Evolutionary conservation across 2,113 vertebrate species (phyloP), one percentile per base, ranked within the genome.

Genomic region (Podiceps cristatus): DNA sequence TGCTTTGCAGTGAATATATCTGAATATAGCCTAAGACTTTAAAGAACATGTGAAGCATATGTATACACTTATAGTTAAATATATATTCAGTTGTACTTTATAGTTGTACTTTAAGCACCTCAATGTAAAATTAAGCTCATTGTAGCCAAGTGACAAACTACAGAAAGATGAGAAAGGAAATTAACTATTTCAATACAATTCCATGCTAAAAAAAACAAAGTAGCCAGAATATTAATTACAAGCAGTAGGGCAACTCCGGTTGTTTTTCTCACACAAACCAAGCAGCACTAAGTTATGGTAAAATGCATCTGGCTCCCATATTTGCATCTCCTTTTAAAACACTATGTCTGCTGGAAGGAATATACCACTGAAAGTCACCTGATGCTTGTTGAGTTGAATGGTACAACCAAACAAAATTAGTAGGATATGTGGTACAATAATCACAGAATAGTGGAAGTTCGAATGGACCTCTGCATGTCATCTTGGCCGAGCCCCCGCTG

Each of bases 401-500:
- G 4, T 60, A 13, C 0, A 4, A 40, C 10, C 8, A 33, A 23
- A 25, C 3, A 37, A 52, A 75, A 45, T 40, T 15, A 17, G 7
- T 8, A 64, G 12, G 11, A n/a, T 33, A 28, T 11, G 35, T 19
- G 29, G 4, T 45, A 31, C 6, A 58, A 35, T 5, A 37, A 24
- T 28, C 10, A 52, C 28, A 47, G 13, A 60, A n/a, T 22, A 4
- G 5, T 2, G 37, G 52, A 40, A 7, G 23, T 37, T 59, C 44
- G 27, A 50, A 53, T 18, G 33, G 6, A 53, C 3, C 5, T 59
- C 27, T 67, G 17, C 11, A 74, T 9, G 24, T 52, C 19, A 10
- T 18, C 11, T 42, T 40, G 15, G 6, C 44, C 1, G 1, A 44
- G 27, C 2, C 12, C 3, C 3, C 45, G 8, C 23, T 63, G 11